A percentile compares a stretch with the other conserved stretches of the same genome.
phyloP scores from a whole-genome alignment of 2,888 invertebrate genomes.

The Drosophila acutilabella region DNA sequence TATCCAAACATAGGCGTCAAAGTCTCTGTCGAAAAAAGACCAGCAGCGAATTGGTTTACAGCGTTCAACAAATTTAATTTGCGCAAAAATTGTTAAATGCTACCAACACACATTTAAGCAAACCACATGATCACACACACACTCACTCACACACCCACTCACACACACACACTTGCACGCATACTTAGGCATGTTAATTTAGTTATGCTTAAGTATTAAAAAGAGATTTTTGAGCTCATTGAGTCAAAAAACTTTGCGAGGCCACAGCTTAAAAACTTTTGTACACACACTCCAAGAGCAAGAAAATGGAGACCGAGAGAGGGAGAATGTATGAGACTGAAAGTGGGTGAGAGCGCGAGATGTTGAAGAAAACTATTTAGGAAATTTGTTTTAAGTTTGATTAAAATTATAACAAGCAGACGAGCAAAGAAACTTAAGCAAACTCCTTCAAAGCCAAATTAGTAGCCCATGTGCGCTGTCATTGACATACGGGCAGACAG shows the following conservation, averaged over 20 bases:
- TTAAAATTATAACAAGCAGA: slow-evolving; percentile 66
- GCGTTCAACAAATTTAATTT: slow-evolving; percentile 61
- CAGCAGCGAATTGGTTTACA: slow-evolving; percentile 55
- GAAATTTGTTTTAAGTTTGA: slow-evolving; percentile 70
- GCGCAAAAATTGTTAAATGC: slow-evolving; percentile 50
- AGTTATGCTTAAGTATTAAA: slow-evolving; percentile 80
- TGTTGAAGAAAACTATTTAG: slow-evolving; percentile 59
- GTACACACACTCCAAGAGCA: slow-evolving; percentile 31
- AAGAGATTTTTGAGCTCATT: slow-evolving; percentile 81
- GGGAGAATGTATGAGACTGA: background rate
- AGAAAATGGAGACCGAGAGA: slow-evolving; percentile 12
- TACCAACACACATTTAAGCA: slow-evolving; percentile 8
- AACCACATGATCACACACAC: slow-evolving; percentile 13
- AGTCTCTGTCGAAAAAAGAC: slow-evolving; percentile 37
- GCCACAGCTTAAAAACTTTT: slow-evolving; percentile 63
- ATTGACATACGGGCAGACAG: slow-evolving; percentile 31
- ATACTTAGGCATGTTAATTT: slow-evolving; percentile 69
- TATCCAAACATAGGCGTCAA: slow-evolving; percentile 11
- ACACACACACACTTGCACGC: slow-evolving; percentile 17
- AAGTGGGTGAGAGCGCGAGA: background rate
- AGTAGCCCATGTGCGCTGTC: slow-evolving; percentile 45
- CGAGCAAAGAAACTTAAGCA: slow-evolving; percentile 5
- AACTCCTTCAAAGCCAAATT: slow-evolving; percentile 42
- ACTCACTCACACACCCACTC: background rate
- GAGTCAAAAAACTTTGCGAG: slow-evolving; percentile 70